Conservation (phyloP, 92 coral and sea anemone genomes). For the Parazoanthus darwini region DNA sequence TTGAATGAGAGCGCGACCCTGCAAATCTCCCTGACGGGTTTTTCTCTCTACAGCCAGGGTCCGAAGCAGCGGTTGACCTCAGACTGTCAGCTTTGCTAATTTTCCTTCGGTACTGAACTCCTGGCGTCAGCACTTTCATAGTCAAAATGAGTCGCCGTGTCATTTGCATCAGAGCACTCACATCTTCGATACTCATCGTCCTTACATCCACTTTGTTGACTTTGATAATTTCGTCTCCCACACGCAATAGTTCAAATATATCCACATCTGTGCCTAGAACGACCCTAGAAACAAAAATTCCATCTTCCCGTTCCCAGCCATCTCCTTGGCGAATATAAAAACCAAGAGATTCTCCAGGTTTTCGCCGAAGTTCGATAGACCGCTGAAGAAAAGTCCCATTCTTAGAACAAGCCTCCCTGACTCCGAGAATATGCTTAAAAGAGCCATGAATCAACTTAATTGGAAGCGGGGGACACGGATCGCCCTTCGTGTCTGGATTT, state of each 20-base stretch:
- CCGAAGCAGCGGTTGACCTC: constrained; percentile 56
- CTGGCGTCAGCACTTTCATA: constrained; percentile 96
- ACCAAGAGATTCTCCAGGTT: constrained; percentile 97
- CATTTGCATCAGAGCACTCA: constrained; percentile 99
- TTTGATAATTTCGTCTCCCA: constrained; percentile 93
- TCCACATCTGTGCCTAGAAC: constrained; percentile 98
- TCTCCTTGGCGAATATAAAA: constrained; percentile 99
- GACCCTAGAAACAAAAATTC: constrained; percentile 96
- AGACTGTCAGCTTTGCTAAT: constrained; percentile 66
- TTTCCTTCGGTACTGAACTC: constrained; percentile 69
- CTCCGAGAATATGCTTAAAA: constrained; percentile 89
- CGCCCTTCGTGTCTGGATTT: constrained; percentile 94
- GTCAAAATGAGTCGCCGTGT: constrained; percentile 91
- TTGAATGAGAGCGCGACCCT: constrained; percentile 41
- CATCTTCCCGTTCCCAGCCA: constrained; percentile 97
- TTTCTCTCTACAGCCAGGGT: constrained; percentile 40
- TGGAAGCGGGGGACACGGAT: constrained; percentile 92
- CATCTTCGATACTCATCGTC: constrained; percentile 93
- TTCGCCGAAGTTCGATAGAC: constrained; percentile 89
- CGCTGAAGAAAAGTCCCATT: constrained; percentile 97
- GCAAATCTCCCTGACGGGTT: constrained; percentile 13
- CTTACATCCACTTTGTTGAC: constrained; percentile 98
- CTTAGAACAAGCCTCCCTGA: constrained; percentile 96
- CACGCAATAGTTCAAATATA: constrained; percentile 94
- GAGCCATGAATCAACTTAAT: constrained; percentile 94